A percentile compares a stretch with the other conserved stretches of the same genome.
Conservation (phyloP, 2,888 invertebrate genomes). For the Carpatolechia fugitivella region DNA sequence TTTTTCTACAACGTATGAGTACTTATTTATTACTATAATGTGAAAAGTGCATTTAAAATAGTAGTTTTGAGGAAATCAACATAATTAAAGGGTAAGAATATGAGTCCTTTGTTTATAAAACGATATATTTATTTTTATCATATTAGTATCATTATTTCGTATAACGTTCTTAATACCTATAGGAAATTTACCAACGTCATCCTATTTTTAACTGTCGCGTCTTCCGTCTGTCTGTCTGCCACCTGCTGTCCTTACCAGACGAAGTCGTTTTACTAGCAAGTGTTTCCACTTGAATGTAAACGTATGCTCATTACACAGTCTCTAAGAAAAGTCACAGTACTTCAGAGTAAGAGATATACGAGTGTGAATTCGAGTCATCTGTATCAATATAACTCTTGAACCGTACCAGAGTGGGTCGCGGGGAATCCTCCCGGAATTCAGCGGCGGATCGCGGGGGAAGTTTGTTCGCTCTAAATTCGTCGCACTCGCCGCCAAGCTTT, state of each 20-base stretch:
- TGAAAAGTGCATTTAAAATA: no score
- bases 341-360: slow-evolving; percentile 15
- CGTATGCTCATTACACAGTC: background rate
- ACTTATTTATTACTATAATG: no score
- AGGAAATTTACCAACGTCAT: slow-evolving; percentile 10
- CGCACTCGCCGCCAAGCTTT: slow-evolving; percentile 69
- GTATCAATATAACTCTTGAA: slow-evolving; percentile 57
- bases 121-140: no score
- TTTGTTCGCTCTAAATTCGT: slow-evolving; percentile 69
- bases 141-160: no score
- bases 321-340: background rate
- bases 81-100: no score
- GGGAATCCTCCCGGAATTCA: slow-evolving; percentile 75
- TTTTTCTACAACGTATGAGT: no score
- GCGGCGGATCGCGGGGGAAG: slow-evolving; percentile 62
- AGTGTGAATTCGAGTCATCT: slow-evolving; percentile 47
- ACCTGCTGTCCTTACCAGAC: slow-evolving; percentile 52
- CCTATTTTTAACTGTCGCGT: slow-evolving; percentile 67
- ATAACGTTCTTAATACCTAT: background rate
- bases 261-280: slow-evolving; percentile 8
- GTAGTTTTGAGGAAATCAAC: no score
- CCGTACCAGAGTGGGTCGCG: slow-evolving; percentile 63
- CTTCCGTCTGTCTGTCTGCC: slow-evolving; percentile 72
- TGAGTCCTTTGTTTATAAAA: no score
- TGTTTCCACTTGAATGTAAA: slow-evolving; percentile 26